Percentiles rank a stretch among this genome's conserved stretches.
phyloP scores from a whole-genome alignment of 64 coral and sea anemone species.

The Pocillopora damicornis region DNA sequence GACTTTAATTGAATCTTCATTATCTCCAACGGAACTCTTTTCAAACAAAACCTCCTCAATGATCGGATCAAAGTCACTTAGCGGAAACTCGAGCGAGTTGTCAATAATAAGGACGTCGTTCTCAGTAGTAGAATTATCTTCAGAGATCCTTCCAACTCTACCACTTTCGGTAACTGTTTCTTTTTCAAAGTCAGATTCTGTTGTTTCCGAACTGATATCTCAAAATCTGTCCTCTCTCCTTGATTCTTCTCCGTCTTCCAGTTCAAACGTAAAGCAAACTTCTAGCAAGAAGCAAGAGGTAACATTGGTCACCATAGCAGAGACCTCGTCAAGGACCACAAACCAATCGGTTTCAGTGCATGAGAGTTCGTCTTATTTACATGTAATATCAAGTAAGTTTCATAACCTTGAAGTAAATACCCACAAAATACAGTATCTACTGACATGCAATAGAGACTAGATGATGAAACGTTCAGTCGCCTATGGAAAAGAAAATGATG shows the following conservation, averaged over 20 bases:
- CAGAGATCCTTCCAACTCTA: neutral
- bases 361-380: neutral
- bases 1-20: neutral
- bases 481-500: too few species aligned
- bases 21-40: neutral
- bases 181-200: neutral
- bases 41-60: neutral
- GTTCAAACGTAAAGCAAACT: neutral
- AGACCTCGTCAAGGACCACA: neutral
- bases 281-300: neutral
- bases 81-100: neutral
- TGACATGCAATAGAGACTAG: too few species aligned
- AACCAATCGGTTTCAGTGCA: constrained; percentile 5
- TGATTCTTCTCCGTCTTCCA: neutral
- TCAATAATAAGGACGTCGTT: neutral
- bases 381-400: constrained; percentile 11
- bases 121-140: neutral
- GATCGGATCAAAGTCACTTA: too few species aligned
- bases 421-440: neutral
- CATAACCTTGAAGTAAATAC: neutral
- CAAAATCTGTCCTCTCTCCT: neutral
- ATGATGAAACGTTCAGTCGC: too few species aligned
- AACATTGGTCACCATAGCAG: neutral
- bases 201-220: neutral
- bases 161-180: neutral